Evolutionary conservation across 2,888 invertebrate genomes (phyloP), one percentile per base, ranked within the genome.

Genomic region (Panzeria rudis): DNA sequence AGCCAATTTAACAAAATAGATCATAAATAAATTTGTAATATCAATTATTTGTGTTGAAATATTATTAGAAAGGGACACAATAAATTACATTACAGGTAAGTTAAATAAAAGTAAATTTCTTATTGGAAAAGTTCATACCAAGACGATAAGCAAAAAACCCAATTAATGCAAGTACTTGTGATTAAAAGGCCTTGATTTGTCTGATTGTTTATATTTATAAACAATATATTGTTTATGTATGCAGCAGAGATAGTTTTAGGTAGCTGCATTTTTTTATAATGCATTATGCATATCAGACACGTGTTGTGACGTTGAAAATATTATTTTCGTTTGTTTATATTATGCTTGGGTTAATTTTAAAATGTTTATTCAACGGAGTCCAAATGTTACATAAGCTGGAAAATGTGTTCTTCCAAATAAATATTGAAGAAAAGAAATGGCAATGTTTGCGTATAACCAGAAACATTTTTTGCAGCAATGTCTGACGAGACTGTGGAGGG

Each of bases 131-230:
- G 25, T 20, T 15, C 9, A 54, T 44, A 11, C 13, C 11, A 13
- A 13, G n/a, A 9, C 8, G 1, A 9, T 35, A 35, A 9, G 3
- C n/a, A 44, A 44, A n/a, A 44, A 44, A n/a, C 13, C 5, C 4
- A 44, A n/a, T 20, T 8, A 17, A 11, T n/a, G n/a, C 1, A 50
- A 11, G 8, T 4, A 11, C 3, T 50, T 11, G 7, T 20, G 20
- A 50, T 7, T 20, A 3, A 20, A 20, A 20, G 44, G 44, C 20
- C 17, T n/a, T 23, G 9, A 3, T 13, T 20, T 20, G 38, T 29
- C 32, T 56, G 17, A 59, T 62, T 73, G 38, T 75, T 52, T 62
- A 75, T 50, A 50, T 73, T 38, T 64, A 52, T 64, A 73, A 73
- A 35, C 38, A 38, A 73, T 59, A 20, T 5, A 52, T 35, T 29